Evolutionary conservation across 1,140 invertebrate species (phyloP), one percentile per base, ranked within the genome.

Genomic region (Drosophila eugracilis): DNA sequence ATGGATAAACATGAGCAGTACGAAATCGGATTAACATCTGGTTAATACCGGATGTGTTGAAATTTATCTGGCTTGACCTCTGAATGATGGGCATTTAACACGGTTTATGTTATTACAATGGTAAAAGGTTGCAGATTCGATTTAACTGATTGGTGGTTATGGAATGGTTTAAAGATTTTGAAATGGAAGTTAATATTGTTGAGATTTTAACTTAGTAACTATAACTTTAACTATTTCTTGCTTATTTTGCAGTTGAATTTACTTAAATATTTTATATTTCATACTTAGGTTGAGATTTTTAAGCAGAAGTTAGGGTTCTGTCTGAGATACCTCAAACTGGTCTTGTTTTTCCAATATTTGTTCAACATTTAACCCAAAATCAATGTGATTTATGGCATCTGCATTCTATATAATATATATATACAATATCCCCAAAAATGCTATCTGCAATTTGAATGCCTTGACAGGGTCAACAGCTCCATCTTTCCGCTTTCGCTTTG

Each of bases 381-480:
- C 7, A 2, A 41, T 34, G 17, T 34, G 12, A 14, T 49, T 34
- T 34, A 14, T 19, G 15, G 36, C 36, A 19, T n/a, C 10, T 7
- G 1, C 3, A 21, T 53, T 58, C n/a, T 30, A 30, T 60, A 52
- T 60, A n/a, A n/a, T n/a, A n/a, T n/a, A n/a, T n/a, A n/a, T n/a
- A n/a, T 59, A 22, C 4, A 22, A 5, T 36, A 14, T 6, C 5
- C 12, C 19, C 9, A 44, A 34, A 44, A 34, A 32, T 26, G 44
- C 1, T 19, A 45, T 44, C 28, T 42, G 14, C 15, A 42, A 17
- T 26, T 10, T 32, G 12, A 26, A 19, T 34, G 9, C 4, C 41
- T 15, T 15, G 53, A 57, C 37, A 30, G 65, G 78, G 78, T 83
- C 78, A 83, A 78, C 50, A 58, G 26, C 9, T 37, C 32, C 34